These are phyloP conservation scores for Trematomus loennbergii DNA, from an alignment of 2,113 vertebrate species.

Conservation along the genomic window DNA sequence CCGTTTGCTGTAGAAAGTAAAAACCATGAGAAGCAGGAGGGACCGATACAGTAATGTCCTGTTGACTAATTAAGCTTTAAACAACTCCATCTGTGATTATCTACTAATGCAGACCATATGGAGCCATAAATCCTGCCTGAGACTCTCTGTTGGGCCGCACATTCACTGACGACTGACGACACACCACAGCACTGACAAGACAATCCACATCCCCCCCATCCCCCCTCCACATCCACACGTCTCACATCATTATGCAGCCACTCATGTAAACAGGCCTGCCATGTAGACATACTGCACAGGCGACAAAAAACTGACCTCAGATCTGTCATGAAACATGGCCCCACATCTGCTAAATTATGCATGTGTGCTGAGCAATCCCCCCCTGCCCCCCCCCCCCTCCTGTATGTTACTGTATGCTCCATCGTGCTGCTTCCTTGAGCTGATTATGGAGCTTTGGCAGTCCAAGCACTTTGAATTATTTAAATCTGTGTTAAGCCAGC, in stretches of 20 bases:
- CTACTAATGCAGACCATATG: constrained; percentile 72
- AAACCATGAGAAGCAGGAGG: constrained; percentile 27
- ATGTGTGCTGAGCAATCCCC: constrained; percentile 78
- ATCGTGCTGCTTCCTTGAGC: constrained; percentile 82
- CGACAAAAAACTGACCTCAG: constrained; percentile 49
- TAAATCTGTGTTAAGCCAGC: constrained; percentile 88
- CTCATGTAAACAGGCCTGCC: constrained; percentile 50
- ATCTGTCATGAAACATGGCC: constrained; percentile 76
- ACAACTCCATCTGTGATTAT: constrained; percentile 68
- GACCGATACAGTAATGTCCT: constrained; percentile 43
- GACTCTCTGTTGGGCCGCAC: constrained; percentile 30
- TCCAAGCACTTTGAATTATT: constrained; percentile 91
- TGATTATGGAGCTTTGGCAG: constrained; percentile 87
- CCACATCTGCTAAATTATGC: constrained; percentile 85
- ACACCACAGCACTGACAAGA: constrained; percentile 19
- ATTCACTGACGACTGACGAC: constrained; percentile 31
- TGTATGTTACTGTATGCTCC: constrained; percentile 66
- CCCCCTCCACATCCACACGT: constrained; percentile 26
- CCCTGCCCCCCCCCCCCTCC: neutral
- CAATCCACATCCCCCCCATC: neutral
- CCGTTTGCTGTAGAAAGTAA: neutral
- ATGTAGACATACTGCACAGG: constrained; percentile 29
- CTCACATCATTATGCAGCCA: constrained; percentile 49
- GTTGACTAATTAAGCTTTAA: constrained; percentile 70
- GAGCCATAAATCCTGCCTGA: constrained; percentile 60